Conservation (phyloP, 2,888 invertebrate genomes). For the Diarsia mendica region DNA sequence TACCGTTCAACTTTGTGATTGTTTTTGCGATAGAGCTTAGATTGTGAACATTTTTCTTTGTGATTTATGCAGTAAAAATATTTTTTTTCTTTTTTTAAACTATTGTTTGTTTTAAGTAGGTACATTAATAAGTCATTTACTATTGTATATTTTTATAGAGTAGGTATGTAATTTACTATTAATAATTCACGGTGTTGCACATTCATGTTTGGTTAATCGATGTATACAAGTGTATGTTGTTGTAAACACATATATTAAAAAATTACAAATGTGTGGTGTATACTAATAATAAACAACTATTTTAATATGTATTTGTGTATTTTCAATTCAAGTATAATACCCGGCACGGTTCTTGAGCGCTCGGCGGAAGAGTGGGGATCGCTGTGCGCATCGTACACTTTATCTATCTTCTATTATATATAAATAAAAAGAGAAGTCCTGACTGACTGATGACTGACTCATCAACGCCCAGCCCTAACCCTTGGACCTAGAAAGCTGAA, state of each 20-base stretch:
- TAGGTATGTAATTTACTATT: constrained; percentile 24
- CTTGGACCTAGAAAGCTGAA: no score
- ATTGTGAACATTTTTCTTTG: constrained; percentile 41
- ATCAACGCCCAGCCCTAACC: no score
- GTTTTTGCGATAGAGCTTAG: constrained; percentile 11
- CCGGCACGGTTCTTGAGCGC: no score
- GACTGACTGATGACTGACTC: no score
- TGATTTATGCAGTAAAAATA: constrained; percentile 43
- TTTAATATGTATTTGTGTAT: constrained; percentile 11
- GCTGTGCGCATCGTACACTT: no score
- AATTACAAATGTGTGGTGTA: constrained; percentile 37
- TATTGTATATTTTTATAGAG: constrained; percentile 49
- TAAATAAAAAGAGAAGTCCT: no score
- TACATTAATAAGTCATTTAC: constrained; percentile 48
- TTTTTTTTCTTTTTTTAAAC: constrained; percentile 36
- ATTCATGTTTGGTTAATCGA: constrained; percentile 33
- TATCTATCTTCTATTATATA: no score
- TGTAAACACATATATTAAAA: constrained; percentile 39
- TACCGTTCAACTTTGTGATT: constrained; percentile 35
- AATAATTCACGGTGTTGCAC: constrained; percentile 13
- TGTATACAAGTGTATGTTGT: constrained; percentile 40
- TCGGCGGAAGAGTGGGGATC: no score
- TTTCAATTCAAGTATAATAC: constrained; percentile 32
- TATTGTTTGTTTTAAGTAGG: constrained; percentile 47
- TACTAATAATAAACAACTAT: constrained; percentile 16